These are phyloP conservation scores for Drosophila putrida DNA, from an alignment of 2,888 invertebrate genomes.

Conservation along the genomic window DNA sequence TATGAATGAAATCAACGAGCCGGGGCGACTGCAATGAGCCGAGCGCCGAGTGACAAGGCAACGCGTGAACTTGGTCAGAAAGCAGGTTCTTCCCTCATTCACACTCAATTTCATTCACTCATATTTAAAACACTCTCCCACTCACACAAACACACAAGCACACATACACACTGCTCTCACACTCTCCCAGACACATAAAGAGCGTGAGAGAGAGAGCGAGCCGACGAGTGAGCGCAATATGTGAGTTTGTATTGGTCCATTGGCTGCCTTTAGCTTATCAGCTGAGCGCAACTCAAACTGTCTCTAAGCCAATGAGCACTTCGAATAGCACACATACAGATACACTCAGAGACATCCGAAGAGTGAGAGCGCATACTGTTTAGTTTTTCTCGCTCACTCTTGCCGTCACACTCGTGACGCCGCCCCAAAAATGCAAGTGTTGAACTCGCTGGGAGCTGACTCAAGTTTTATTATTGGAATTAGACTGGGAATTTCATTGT, in stretches of 20 bases:
- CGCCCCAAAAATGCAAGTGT: conserved; percentile 18
- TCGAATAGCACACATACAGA: conserved; percentile 16
- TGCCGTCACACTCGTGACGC: neutral
- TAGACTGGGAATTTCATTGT: conserved; percentile 28
- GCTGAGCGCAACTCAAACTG: conserved; percentile 32
- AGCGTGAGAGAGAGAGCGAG: conserved; percentile 2
- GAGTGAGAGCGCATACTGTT: conserved; percentile 2
- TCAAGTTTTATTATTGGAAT: conserved; percentile 33
- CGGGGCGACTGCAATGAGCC: neutral
- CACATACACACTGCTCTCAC: neutral
- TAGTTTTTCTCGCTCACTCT: conserved; percentile 1
- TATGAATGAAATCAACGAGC: conserved; percentile 21
- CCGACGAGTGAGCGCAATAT: conserved; percentile 32
- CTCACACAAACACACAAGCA: neutral
- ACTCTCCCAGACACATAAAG: neutral
- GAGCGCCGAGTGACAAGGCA: conserved; percentile 4
- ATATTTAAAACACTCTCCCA: conserved; percentile 1
- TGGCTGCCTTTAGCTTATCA: conserved; percentile 10
- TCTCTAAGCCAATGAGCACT: conserved; percentile 39
- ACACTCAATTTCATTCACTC: conserved; percentile 19
- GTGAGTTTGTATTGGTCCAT: conserved; percentile 40
- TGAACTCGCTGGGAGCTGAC: conserved; percentile 15
- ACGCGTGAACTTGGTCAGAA: conserved; percentile 40
- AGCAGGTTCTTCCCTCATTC: conserved; percentile 45
- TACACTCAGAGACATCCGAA: neutral